Conservation (phyloP, 2,888 invertebrate genomes). For the Ctena decussata region DNA sequence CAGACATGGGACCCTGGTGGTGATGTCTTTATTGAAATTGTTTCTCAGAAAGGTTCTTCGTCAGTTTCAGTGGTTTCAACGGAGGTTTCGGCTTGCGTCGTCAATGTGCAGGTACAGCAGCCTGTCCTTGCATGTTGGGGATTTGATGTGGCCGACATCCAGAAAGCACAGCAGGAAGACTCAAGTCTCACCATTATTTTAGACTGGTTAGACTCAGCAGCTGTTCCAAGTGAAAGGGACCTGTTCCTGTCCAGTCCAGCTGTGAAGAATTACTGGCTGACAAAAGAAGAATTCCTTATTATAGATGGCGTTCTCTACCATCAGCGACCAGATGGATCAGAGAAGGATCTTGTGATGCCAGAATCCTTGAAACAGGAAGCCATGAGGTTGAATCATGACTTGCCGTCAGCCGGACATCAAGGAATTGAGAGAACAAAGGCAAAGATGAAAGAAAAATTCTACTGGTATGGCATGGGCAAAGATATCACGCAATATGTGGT, state of each 20-base stretch:
- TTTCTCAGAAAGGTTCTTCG: too few relatives aligned
- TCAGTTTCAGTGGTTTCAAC: too few relatives aligned
- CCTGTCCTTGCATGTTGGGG: not conserved
- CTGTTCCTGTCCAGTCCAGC: not conserved
- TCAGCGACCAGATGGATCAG: not conserved
- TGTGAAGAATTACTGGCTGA: not conserved
- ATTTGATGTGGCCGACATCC: not conserved
- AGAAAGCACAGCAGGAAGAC: not conserved
- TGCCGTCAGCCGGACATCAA: not conserved
- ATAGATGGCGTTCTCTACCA: not conserved
- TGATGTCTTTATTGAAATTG: too few relatives aligned
- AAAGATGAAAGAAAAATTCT: slow-evolving; percentile 9
- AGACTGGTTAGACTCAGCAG: not conserved
- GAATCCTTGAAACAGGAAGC: not conserved
- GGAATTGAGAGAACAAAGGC: not conserved
- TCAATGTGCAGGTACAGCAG: not conserved
- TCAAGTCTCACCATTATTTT: not conserved
- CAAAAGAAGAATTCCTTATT: not conserved
- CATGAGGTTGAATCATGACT: not conserved
- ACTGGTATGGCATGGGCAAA: not conserved
- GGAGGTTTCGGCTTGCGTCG: too few relatives aligned
- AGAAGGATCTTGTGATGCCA: not conserved
- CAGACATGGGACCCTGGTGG: too few relatives aligned
- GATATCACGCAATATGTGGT: not conserved
- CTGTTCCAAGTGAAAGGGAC: not conserved